A percentile compares a stretch with the other conserved stretches of the same genome.
These are phyloP conservation scores for Spilogale gracilis DNA, from an alignment of 2,113 vertebrate genomes.

Conservation along the genomic window DNA sequence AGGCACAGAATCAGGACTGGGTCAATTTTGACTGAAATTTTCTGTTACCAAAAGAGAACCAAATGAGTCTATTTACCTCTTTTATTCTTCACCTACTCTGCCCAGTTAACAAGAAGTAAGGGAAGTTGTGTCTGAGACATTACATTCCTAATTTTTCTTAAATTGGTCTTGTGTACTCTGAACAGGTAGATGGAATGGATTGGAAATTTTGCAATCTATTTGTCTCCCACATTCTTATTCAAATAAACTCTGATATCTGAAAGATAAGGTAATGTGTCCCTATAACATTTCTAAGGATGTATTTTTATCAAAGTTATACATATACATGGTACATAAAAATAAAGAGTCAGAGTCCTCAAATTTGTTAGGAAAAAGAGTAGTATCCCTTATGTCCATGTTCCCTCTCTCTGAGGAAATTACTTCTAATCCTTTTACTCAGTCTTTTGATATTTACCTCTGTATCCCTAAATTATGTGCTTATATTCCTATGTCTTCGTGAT, in stretches of 20 bases:
- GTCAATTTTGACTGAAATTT: background rate
- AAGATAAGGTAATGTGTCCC: background rate
- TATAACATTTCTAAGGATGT: background rate
- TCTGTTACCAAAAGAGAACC: background rate
- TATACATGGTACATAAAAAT: accelerated
- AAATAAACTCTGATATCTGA: background rate
- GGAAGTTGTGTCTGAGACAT: background rate
- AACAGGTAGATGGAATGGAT: background rate
- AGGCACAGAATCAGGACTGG: background rate
- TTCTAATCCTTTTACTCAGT: too few species aligned
- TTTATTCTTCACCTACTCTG: background rate
- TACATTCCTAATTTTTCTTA: background rate
- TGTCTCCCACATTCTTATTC: background rate
- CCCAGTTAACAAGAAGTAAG: background rate
- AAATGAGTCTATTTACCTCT: background rate
- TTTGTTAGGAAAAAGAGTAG: background rate
- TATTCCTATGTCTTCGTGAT: background rate
- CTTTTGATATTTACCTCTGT: background rate
- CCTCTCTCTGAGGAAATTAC: background rate
- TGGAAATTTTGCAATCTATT: background rate
- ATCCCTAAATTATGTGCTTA: background rate
- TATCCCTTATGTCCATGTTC: accelerated
- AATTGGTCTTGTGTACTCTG: background rate
- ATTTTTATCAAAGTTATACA: background rate
- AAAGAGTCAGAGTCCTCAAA: background rate